Percentiles rank a stretch among this genome's conserved stretches.
These are phyloP conservation scores for Meriones psammophilus DNA, from an alignment of 2,797 vertebrate genomes.

Conservation along the genomic window DNA sequence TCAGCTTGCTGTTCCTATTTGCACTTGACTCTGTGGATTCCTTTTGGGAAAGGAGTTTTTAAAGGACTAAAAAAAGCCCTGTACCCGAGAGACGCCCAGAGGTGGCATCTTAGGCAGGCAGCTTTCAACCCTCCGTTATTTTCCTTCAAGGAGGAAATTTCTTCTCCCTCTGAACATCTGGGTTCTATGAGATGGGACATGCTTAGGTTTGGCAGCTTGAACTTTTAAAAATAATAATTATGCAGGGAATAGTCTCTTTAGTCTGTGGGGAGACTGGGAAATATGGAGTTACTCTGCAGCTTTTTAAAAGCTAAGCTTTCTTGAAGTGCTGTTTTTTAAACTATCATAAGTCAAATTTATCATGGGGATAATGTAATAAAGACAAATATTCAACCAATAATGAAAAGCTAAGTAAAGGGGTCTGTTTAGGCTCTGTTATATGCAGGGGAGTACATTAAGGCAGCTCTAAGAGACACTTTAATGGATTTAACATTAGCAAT, in stretches of 20 bases:
- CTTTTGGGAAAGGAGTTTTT: slow-evolving; percentile 54
- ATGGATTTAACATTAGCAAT: slow-evolving; percentile 92
- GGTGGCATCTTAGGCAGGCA: slow-evolving; percentile 70
- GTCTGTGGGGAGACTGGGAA: slow-evolving; percentile 58
- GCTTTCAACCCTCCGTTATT: slow-evolving; percentile 77
- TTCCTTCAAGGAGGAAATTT: slow-evolving; percentile 75
- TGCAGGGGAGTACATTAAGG: slow-evolving; percentile 89
- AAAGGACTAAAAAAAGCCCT: slow-evolving; percentile 70
- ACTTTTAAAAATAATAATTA: slow-evolving; percentile 77
- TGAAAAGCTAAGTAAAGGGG: slow-evolving; percentile 89
- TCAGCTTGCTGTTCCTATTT: slow-evolving; percentile 71
- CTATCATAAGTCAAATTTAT: slow-evolving; percentile 83
- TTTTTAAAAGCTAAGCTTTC: slow-evolving; percentile 80
- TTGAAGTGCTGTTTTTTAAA: slow-evolving; percentile 83
- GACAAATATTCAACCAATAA: slow-evolving; percentile 88
- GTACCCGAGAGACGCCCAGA: slow-evolving; percentile 64
- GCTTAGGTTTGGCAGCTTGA: slow-evolving; percentile 67
- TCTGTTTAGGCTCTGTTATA: slow-evolving; percentile 89
- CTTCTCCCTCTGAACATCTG: slow-evolving; percentile 63
- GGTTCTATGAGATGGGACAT: slow-evolving; percentile 76
- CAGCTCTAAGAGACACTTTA: slow-evolving; percentile 89
- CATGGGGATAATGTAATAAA: slow-evolving; percentile 86
- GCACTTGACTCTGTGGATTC: slow-evolving; percentile 65
- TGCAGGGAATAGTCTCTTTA: slow-evolving; percentile 65
- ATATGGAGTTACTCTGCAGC: slow-evolving; percentile 59